Evolutionary conservation across 1,140 invertebrate genomes (phyloP), one percentile per base, ranked within the genome.

Genomic region (Aphaenogaster floridana): DNA sequence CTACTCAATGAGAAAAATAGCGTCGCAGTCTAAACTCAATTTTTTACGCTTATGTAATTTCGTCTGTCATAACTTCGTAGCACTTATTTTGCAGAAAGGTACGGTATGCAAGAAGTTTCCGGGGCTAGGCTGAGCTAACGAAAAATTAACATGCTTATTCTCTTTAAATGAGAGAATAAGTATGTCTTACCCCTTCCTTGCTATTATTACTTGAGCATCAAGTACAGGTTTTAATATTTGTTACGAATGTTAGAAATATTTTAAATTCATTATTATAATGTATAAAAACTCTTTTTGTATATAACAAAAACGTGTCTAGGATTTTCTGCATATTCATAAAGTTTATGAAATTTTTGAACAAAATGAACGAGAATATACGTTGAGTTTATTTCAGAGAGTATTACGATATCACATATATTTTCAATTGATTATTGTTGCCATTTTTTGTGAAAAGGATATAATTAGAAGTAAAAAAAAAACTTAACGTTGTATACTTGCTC

Each of bases 1-100:
- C 36, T 71, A 71, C 13, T 57, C 17, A 13, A 15, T 9, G 45
- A 69, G 48, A 57, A 42, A 71, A 42, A 71, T 57, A 81, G 64
- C 78, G 48, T 81, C 21, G 78, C 78, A 81, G 78, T 81, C 78
- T 81, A 71, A 81, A 81, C 13, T 68, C 39, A 69, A 69, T 71
- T 39, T 57, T 81, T 69, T 36, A 8, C 48, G 39, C 8, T 45
- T 9, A 59, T 6, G n/a, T 71, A 80, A 66, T 69, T 54, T 81
- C n/a, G n/a, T 71, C 45, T 52, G 17, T 79, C 28, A 8, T 48
- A 8, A 21, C n/a, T 28, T 54, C 13, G 6, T 36, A 69, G 36
- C 39, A 42, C 2, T 45, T 48, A 48, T 28, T 48, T 13, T 13
- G 13, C 45, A 8, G 17, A 28, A 61, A 48, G 17, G 13, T 61